These are phyloP conservation scores for Andrena flavipes DNA, from an alignment of 2,888 invertebrate genomes.

Conservation along the genomic window DNA sequence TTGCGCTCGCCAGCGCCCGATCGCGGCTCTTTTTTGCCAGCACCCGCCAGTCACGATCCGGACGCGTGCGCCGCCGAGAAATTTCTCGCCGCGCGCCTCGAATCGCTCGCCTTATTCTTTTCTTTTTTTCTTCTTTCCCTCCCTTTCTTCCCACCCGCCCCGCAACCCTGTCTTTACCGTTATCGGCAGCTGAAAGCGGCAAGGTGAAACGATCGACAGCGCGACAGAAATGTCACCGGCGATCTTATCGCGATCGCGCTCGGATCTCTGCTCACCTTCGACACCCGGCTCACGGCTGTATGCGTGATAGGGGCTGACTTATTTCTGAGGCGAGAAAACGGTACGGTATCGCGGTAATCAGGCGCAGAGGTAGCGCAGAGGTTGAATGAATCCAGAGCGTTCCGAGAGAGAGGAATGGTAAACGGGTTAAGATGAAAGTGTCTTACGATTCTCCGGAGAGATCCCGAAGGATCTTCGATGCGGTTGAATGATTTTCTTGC, in stretches of 20 bases:
- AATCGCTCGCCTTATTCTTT: constrained; percentile 11
- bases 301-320: constrained; percentile 34
- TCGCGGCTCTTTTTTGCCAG: constrained; percentile 34
- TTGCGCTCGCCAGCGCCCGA: constrained; percentile 27
- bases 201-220: constrained; percentile 54
- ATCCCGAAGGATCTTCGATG: too few relatives aligned
- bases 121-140: neutral
- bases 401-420: too few relatives aligned
- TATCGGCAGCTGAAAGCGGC: constrained; percentile 40
- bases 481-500: too few relatives aligned
- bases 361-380: neutral
- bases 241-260: constrained; percentile 58
- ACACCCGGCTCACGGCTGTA: constrained; percentile 12
- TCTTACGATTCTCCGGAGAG: too few relatives aligned
- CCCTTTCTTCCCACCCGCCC: too few relatives aligned
- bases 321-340: neutral
- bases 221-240: constrained; percentile 62
- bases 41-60: constrained; percentile 31
- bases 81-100: constrained; percentile 17
- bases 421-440: too few relatives aligned
- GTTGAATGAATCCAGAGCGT: too few relatives aligned
- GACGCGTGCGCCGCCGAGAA: constrained; percentile 28
- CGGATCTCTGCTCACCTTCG: constrained; percentile 58
- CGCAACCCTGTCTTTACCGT: constrained; percentile 49
- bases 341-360: neutral